A percentile compares a stretch with the other conserved stretches of the same genome.
Conservation (phyloP, 2,797 vertebrate species). For the Gobionotothen gibberifrons region DNA sequence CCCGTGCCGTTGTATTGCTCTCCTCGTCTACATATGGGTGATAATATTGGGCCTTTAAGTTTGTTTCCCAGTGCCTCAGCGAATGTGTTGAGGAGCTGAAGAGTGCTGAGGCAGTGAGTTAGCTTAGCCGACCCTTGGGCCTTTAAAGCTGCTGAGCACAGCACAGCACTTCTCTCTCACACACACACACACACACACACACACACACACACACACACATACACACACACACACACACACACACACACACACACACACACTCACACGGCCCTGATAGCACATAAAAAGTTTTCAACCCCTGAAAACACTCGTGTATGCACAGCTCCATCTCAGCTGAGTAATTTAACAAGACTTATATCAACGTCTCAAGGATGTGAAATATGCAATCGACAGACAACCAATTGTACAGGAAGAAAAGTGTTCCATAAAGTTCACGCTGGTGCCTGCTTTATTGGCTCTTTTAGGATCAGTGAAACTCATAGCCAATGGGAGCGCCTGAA, state of each 20-base stretch:
- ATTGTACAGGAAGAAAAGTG: conserved; percentile 77
- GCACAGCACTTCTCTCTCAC: conserved; percentile 74
- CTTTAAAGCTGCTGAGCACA: conserved; percentile 85
- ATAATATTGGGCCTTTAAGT: conserved; percentile 80
- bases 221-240: conserved; percentile 37
- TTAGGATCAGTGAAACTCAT: conserved; percentile 76
- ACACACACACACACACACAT: not conserved
- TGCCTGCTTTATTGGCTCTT: conserved; percentile 77
- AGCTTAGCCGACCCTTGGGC: conserved; percentile 83
- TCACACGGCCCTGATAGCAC: conserved; percentile 74
- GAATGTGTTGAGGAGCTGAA: conserved; percentile 80
- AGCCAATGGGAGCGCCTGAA: conserved; percentile 76
- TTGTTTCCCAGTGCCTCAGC: conserved; percentile 79
- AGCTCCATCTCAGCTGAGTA: conserved; percentile 81
- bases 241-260: not conserved
- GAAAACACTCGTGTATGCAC: conserved; percentile 79
- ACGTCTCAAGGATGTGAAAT: conserved; percentile 80
- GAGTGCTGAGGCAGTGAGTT: conserved; percentile 82
- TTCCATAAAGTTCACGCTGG: conserved; percentile 81
- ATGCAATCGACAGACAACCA: conserved; percentile 80
- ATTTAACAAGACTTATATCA: conserved; percentile 84
- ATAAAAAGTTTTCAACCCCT: conserved; percentile 83
- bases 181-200: conserved; percentile 42
- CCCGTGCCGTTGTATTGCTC: conserved; percentile 69
- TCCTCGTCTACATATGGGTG: conserved; percentile 76